Conservation (phyloP, 2,888 invertebrate genomes). For the Parnassius mnemosyne region DNA sequence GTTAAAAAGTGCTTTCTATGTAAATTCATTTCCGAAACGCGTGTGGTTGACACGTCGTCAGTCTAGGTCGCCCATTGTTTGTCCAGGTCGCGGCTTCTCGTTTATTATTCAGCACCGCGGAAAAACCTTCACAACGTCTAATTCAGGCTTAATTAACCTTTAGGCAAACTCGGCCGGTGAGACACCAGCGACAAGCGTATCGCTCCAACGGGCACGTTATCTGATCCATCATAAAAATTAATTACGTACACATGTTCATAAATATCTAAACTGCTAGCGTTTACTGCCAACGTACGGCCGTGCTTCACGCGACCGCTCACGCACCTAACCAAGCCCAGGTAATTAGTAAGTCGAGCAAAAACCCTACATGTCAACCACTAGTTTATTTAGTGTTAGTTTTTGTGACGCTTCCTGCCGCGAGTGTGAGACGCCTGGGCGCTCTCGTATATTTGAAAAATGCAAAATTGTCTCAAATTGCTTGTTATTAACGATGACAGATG, state of each 20-base stretch:
- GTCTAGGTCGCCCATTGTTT: slow-evolving; percentile 44
- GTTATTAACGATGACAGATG: slow-evolving; percentile 80
- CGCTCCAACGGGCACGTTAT: slow-evolving; percentile 69
- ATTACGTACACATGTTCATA: slow-evolving; percentile 79
- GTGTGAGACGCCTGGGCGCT: slow-evolving; percentile 70
- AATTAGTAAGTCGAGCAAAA: slow-evolving; percentile 65
- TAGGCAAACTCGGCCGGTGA: slow-evolving; percentile 43
- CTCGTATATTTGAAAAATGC: slow-evolving; percentile 74
- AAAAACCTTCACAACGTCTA: slow-evolving; percentile 40
- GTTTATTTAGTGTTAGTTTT: slow-evolving; percentile 74
- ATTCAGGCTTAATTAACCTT: slow-evolving; percentile 66
- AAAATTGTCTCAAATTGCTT: slow-evolving; percentile 78
- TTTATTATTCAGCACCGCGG: slow-evolving; percentile 26
- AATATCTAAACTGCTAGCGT: slow-evolving; percentile 75
- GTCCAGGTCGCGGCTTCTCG: slow-evolving; percentile 9
- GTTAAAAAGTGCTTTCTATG: slow-evolving; percentile 50
- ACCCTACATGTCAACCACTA: slow-evolving; percentile 69
- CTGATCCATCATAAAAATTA: slow-evolving; percentile 79
- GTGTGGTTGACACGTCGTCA: slow-evolving; percentile 47
- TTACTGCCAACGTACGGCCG: slow-evolving; percentile 65
- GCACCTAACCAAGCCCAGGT: slow-evolving; percentile 47
- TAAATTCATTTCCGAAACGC: slow-evolving; percentile 44
- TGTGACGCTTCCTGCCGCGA: slow-evolving; percentile 70
- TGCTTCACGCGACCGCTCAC: slow-evolving; percentile 58
- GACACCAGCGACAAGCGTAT: slow-evolving; percentile 65